Conservation (phyloP, 2,888 invertebrate genomes). For the Poecilus cupreus region DNA sequence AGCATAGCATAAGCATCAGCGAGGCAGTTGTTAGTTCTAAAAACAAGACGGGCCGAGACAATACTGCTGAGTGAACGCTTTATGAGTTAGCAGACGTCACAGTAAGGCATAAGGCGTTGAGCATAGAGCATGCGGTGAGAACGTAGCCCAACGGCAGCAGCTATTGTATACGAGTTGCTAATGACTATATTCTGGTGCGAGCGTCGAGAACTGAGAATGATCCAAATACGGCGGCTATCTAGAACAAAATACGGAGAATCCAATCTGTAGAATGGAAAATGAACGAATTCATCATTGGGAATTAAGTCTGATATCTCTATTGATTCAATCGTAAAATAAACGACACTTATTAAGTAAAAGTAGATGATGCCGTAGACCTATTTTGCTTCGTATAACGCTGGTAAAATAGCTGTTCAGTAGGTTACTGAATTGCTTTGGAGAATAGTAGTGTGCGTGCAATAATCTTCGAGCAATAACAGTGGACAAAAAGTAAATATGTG, state of each 20-base stretch:
- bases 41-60: slow-evolving; percentile 26
- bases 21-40: slow-evolving; percentile 6
- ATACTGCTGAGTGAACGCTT: slow-evolving; percentile 35
- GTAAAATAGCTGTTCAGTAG: too few species aligned
- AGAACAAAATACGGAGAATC: too few species aligned
- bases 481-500: too few species aligned
- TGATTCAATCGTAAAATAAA: slow-evolving; percentile 31
- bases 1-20: neutral
- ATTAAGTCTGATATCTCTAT: slow-evolving; percentile 2
- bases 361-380: neutral
- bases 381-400: neutral
- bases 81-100: slow-evolving; percentile 32
- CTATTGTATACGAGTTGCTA: slow-evolving; percentile 46
- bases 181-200: slow-evolving; percentile 37
- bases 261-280: slow-evolving; percentile 1
- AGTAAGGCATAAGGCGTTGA: too few species aligned
- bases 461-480: too few species aligned
- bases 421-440: too few species aligned
- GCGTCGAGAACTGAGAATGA: slow-evolving; percentile 8
- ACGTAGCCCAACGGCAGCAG: neutral
- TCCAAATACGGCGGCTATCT: slow-evolving; percentile 16
- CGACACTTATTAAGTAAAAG: slow-evolving; percentile 19
- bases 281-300: slow-evolving; percentile 39
- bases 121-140: neutral
- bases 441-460: too few species aligned